Evolutionary conservation across 2,113 vertebrate species (phyloP), one percentile per base, ranked within the genome.

Genomic region (Ceyx melanurus): DNA sequence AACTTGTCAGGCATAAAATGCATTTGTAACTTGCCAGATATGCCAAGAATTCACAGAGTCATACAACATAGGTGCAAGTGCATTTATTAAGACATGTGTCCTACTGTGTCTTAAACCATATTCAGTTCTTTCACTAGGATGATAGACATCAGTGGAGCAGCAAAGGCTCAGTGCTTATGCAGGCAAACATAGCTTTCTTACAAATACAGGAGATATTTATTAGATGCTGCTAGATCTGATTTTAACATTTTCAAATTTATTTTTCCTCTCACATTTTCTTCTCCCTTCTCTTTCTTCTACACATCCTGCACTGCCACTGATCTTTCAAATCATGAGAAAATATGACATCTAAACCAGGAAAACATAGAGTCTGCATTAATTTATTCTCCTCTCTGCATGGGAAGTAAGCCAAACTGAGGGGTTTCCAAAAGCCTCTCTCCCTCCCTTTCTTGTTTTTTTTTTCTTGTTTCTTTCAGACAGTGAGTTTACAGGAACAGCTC

Each of bases 151-250:
- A 56, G 19, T 40, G 66, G 16, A 83, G 35, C 25, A 60, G 43
- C 0, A 0, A 25, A 89, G 21, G 10, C 21, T 76, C 42, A 4
- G 4, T 0, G 1, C 9, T 74, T 74, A 48, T n/a, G 33, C 14
- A 8, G 8, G 19, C 33, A 74, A 81, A 65, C 6, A 42, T 9
- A 51, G 5, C 33, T 33, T 5, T 89, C n/a, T 45, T 50, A 50
- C 13, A 82, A 78, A 72, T 46, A 10, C 28, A 76, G 33, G 40
- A 70, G 37, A 42, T 11, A 35, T 76, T 88, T 77, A 83, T 46
- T 15, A 58, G 33, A 65, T 65, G 31, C 22, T 66, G 8, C 5
- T 54, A 75, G 35, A 80, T 9, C 15, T 11, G 11, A 67, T 18
- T 51, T 62, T 42, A 64, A 48, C 48, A 64, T 61, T 81, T 71